Evolutionary conservation across 1,140 invertebrate species (phyloP), one percentile per base, ranked within the genome.

Genomic region (Hyles vespertilio): DNA sequence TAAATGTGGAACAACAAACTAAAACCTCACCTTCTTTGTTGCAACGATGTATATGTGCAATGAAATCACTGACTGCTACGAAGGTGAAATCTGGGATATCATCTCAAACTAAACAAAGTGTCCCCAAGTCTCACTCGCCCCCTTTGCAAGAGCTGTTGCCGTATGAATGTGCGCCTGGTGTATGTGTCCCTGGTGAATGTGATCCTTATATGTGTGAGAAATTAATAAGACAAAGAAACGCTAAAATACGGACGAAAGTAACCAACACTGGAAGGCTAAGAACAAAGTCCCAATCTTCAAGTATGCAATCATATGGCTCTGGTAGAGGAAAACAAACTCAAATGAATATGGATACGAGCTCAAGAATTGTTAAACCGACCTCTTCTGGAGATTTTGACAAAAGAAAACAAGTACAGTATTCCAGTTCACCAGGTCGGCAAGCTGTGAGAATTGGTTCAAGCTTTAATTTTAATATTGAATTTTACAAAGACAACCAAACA

Each of bases 381-480:
- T 40, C 36, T 5, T 40, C 36, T 8, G 36, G 36, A 5, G 36
- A 40, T 40, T 40, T 40, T 8, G 36, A 2, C 4, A 48, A 48
- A 48, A 48, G 12, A 44, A 48, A 56, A 33, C 36, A 56, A 32
- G 45, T 56, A 6, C 32, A 56, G 12, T 56, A 43, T n/a, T 36
- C 54, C 32, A 12, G 22, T 34, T 10, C 45, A 11, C 46, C 46
- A 22, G 32, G 49, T 34, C 56, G 60, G 32, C 58, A 67, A 59
- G 60, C 60, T 8, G 67, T 69, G 3, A 46, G 56, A 43, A 49
- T 70, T 51, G 60, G 62, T 45, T 77, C 69, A 11, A 64, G 53
- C 22, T 74, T 74, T 47, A 74, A 65, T 63, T 74, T 74, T 51
- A 60, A 66, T 51, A 63, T 69, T 47, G 63, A 72, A 58, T 72